Evolutionary conservation across 1,140 invertebrate genomes (phyloP), one percentile per base, ranked within the genome.

Genomic region (Eumaeus atala): DNA sequence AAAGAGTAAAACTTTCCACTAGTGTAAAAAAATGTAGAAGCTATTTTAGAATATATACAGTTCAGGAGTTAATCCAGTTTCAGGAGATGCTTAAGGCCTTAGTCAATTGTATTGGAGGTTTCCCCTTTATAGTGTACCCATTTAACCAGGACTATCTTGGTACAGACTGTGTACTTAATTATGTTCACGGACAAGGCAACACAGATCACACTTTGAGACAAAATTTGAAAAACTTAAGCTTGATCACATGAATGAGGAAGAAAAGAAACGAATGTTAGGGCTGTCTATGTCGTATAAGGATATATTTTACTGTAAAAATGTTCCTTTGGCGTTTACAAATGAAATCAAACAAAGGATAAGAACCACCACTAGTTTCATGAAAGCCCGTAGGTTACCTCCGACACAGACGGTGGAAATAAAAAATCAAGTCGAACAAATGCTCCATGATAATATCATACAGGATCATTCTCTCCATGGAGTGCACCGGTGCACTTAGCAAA

Each of bases 401-500:
- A 0, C 56, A 58, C 68, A 71, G 58, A 44, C 14, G 9, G 14
- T 12, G 34, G 64, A 71, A 58, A 71, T 74, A 12, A 36, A 65
- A 17, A 61, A 64, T 14, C 68, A 74, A 50, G 42, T 74, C 9
- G 9, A 70, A 33, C 56, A 64, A 8, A 14, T 73, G 10, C 51
- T 70, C 51, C 48, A 61, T 37, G 36, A 73, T 17, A 56, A 59
- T 37, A 64, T 74, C 9, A 69, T 12, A 34, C 21, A 48, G 67
- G 66, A 58, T 61, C 54, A 4, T 42, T 37, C 9, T 72, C 67
- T 0, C 66, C 67, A 0, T 73, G 65, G 63, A 54, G 52, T 0
- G 55, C 51, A n/a, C 67, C 65, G 0, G 67, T 72, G 0, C 70
- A 73, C n/a, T 51, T 70, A n/a, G 65, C 0, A 73, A 73, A 21